Conservation (phyloP, 2,888 invertebrate species). For the Trissolcus brochymenae region DNA sequence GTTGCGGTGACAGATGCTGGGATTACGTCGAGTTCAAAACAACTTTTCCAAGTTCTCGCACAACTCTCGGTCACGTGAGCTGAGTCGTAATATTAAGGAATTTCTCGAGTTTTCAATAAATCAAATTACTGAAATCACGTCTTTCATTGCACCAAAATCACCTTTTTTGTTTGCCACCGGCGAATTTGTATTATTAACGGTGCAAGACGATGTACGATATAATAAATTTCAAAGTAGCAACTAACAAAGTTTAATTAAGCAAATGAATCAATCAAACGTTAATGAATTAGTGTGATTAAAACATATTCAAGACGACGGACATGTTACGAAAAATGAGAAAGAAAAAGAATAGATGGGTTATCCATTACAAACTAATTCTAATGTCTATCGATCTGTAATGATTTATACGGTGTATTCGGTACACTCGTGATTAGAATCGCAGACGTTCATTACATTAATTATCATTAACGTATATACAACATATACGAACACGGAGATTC, state of each 20-base stretch:
- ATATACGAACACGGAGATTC: constrained; percentile 19
- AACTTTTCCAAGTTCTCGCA: constrained; percentile 39
- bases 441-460: constrained; percentile 46
- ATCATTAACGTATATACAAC: constrained; percentile 31
- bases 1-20: constrained; percentile 39
- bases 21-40: constrained; percentile 43
- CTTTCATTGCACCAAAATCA: no score
- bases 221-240: no score
- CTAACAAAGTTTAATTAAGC: no score
- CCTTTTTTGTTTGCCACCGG: no score
- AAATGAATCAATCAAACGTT: no score
- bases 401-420: background rate
- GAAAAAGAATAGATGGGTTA: background rate
- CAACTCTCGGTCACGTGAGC: constrained; percentile 27
- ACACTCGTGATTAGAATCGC: constrained; percentile 26
- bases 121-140: constrained; percentile 1
- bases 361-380: constrained; percentile 13
- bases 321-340: no score
- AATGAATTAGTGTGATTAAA: no score
- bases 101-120: constrained; percentile 5
- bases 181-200: no score
- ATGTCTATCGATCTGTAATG: background rate
- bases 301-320: no score
- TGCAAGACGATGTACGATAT: no score
- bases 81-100: constrained; percentile 24